phyloP scores from a whole-genome alignment of 2,888 invertebrate genomes.

The Philereme vetulata region DNA sequence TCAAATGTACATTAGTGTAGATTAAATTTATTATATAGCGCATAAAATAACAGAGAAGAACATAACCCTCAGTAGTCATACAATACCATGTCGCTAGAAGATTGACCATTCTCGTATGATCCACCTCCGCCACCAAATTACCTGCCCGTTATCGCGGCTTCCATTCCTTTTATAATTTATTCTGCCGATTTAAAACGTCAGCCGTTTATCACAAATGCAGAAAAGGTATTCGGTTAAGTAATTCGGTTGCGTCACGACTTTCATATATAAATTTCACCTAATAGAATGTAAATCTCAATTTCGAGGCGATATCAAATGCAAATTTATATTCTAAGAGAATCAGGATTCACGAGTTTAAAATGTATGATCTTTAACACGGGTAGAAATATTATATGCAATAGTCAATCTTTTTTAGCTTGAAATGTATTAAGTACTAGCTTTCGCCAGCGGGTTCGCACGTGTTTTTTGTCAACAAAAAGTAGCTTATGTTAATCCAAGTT shows the following conservation, averaged over 20 bases:
- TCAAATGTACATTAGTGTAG: too few species aligned
- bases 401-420: too few species aligned
- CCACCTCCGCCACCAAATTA: not conserved
- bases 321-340: conserved; percentile 28
- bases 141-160: conserved; percentile 1
- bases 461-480: too few species aligned
- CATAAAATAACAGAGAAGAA: too few species aligned
- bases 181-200: conserved; percentile 12
- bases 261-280: conserved; percentile 34
- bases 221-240: conserved; percentile 31
- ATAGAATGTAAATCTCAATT: conserved; percentile 36
- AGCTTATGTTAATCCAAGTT: too few species aligned
- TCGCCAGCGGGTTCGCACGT: too few species aligned
- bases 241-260: conserved; percentile 27
- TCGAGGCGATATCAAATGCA: conserved; percentile 30
- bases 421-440: too few species aligned
- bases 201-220: conserved; percentile 27
- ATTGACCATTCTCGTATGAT: not conserved
- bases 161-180: conserved; percentile 19
- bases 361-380: not conserved
- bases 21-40: too few species aligned
- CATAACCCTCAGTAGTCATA: too few species aligned
- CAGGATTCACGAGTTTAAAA: conserved; percentile 5
- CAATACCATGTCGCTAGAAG: too few species aligned
- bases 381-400: too few species aligned